Evolutionary conservation across 2,113 vertebrate genomes (phyloP).

Genomic region (Microcebus jonahi): DNA sequence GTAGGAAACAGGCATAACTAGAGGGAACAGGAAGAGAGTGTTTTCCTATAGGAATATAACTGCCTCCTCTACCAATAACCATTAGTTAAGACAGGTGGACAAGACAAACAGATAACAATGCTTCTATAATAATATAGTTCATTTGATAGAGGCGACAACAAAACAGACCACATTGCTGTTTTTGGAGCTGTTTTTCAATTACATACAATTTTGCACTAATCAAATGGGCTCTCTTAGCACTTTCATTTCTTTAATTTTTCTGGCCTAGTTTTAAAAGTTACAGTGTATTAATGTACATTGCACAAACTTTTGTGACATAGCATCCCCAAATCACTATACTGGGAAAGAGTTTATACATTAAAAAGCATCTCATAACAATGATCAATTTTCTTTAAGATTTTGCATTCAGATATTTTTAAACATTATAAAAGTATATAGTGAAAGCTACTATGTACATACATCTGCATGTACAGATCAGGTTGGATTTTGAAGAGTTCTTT

Average conservation of each 20-base stretch:
- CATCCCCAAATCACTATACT: background rate
- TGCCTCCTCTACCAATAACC: background rate
- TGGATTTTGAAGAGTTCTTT: background rate
- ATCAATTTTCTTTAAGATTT: background rate
- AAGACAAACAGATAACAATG: background rate
- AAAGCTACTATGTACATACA: background rate
- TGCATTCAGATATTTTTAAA: background rate
- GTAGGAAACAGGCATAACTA: background rate
- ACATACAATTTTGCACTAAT: background rate
- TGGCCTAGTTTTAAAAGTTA: background rate
- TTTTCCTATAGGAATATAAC: background rate
- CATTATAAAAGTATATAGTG: background rate
- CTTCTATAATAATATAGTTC: background rate
- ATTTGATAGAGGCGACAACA: background rate
- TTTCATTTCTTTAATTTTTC: slow-evolving; percentile 29
- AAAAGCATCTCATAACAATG: background rate
- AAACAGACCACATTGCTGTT: background rate
- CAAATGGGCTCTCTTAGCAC: background rate
- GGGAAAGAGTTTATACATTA: background rate
- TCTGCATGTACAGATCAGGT: background rate
- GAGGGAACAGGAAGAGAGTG: background rate
- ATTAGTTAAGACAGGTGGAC: background rate
- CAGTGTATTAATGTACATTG: background rate
- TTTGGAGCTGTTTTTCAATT: background rate
- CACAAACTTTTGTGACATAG: background rate